Percentiles rank a stretch among this genome's conserved stretches.
phyloP scores from a whole-genome alignment of 1,140 invertebrate species.

The Pomacea maculata region DNA sequence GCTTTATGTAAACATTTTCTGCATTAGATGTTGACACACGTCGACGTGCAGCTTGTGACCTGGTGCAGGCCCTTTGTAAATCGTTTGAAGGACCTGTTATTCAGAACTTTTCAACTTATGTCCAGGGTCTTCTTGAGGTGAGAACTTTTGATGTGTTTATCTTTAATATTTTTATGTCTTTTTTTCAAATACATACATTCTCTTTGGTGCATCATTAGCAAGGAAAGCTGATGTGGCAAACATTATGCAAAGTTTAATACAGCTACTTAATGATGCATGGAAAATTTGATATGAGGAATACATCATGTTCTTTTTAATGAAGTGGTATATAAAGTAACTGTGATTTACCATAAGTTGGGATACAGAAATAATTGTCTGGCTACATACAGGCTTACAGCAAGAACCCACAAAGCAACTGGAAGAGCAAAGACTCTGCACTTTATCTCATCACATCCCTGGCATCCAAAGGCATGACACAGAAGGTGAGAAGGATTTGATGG shows the following conservation, averaged over 20 bases:
- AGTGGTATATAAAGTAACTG: neutral
- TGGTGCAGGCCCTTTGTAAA: constrained; percentile 88
- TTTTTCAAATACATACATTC: neutral
- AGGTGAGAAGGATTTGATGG: constrained; percentile 41
- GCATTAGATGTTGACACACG: constrained; percentile 90
- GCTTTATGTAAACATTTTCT: neutral
- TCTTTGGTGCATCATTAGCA: no score
- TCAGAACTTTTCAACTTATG: constrained; percentile 89
- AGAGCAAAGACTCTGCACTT: constrained; percentile 93
- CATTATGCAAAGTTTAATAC: no score
- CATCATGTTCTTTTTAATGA: neutral
- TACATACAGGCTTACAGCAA: constrained; percentile 77
- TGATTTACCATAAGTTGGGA: neutral
- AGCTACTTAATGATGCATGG: no score
- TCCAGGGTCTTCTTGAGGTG: constrained; percentile 71
- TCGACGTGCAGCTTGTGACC: constrained; percentile 92
- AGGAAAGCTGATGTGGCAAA: no score
- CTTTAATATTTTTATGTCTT: neutral
- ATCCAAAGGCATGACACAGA: constrained; percentile 88
- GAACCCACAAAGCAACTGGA: constrained; percentile 84
- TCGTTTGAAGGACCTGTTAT: constrained; percentile 94
- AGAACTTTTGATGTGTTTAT: constrained; percentile 17
- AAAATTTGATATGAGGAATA: no score
- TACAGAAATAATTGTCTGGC: neutral
- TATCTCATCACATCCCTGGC: constrained; percentile 95